These are phyloP conservation scores for Syngnathus rostellatus DNA, from an alignment of 2,797 vertebrate species.

Conservation along the genomic window DNA sequence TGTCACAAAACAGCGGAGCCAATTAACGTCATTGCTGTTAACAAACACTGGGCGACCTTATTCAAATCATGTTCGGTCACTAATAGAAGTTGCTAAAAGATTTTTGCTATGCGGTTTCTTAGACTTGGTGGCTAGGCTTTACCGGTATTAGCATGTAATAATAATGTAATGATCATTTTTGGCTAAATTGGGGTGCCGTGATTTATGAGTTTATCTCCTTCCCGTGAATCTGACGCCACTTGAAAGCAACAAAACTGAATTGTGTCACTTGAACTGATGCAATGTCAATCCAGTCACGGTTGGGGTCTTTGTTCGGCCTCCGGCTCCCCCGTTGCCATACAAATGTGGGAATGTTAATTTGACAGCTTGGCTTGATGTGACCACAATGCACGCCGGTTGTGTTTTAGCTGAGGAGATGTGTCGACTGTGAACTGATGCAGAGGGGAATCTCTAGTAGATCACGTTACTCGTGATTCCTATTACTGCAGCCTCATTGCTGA, in stretches of 20 bases:
- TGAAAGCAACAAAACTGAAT: neutral
- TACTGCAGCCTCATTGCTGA: slow-evolving; percentile 51
- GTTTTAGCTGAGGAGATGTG: neutral
- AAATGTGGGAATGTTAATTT: slow-evolving; percentile 1
- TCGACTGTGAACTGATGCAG: slow-evolving; percentile 4
- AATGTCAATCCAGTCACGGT: neutral
- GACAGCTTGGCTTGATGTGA: neutral
- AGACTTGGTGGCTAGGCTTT: too few relatives aligned
- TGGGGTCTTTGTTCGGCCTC: neutral
- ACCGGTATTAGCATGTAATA: too few relatives aligned
- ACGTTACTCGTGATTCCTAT: slow-evolving; percentile 58
- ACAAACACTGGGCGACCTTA: too few relatives aligned
- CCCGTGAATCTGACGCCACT: neutral
- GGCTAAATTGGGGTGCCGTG: neutral
- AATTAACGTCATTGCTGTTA: too few relatives aligned
- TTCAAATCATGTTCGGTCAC: too few relatives aligned
- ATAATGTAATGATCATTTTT: neutral
- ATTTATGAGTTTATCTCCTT: too few relatives aligned
- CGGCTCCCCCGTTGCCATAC: neutral
- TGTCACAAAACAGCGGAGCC: too few relatives aligned
- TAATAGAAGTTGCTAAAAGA: too few relatives aligned
- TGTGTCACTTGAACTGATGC: neutral
- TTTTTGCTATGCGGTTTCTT: too few relatives aligned
- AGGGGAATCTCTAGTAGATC: slow-evolving; percentile 23
- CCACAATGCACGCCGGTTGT: neutral